Evolutionary conservation across 2,888 invertebrate genomes (phyloP).

Genomic region (Drosophila subsilvestris): DNA sequence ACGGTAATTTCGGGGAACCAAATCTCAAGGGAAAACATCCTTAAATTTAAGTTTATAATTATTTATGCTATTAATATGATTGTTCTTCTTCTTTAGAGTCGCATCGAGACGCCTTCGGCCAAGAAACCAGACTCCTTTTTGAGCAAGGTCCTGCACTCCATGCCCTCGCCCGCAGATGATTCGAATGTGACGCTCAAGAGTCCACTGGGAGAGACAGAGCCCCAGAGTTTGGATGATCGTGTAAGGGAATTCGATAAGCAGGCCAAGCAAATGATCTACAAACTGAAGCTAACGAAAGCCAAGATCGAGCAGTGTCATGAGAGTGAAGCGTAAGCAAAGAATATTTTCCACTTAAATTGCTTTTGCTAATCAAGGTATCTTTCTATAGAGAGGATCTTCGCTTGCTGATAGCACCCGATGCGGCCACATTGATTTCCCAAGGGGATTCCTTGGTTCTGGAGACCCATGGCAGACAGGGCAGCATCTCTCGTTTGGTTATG

Average conservation of each 20-base stretch:
- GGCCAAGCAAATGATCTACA: conserved; percentile 83
- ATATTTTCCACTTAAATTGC: not conserved
- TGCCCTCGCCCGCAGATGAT: conserved; percentile 77
- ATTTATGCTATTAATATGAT: conserved; percentile 15
- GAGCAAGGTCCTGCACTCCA: conserved; percentile 76
- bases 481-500: conserved; percentile 83
- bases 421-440: conserved; percentile 90
- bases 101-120: conserved; percentile 82
- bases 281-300: conserved; percentile 81
- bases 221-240: conserved; percentile 80
- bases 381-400: conserved; percentile 82
- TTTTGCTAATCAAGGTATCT: not conserved
- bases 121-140: conserved; percentile 81
- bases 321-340: conserved; percentile 76
- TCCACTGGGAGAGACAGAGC: conserved; percentile 56
- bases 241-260: conserved; percentile 83
- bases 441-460: conserved; percentile 90
- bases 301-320: conserved; percentile 81
- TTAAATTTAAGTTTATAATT: not conserved
- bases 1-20: conserved; percentile 78
- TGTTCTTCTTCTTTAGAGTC: conserved; percentile 70
- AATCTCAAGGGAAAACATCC: not conserved
- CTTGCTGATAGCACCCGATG: conserved; percentile 88
- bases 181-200: conserved; percentile 75
- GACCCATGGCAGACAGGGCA: conserved; percentile 85